Conservation (phyloP, 2,888 invertebrate species). For the Clitarchus hookeri region DNA sequence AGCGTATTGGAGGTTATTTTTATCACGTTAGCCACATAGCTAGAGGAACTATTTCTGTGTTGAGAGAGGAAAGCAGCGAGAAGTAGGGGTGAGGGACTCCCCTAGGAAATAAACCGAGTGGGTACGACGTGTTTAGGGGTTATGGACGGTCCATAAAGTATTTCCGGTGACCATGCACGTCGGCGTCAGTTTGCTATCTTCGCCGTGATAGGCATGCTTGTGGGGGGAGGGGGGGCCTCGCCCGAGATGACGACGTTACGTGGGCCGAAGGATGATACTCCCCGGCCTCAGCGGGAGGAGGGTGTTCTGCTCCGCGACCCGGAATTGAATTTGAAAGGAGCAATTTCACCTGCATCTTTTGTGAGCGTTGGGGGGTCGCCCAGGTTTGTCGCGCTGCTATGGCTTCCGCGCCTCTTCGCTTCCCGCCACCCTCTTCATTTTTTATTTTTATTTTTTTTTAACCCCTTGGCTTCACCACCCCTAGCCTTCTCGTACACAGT, state of each 20-base stretch:
- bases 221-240: background rate
- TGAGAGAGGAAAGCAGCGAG: no score
- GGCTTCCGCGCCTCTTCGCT: background rate
- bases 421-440: background rate
- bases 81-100: background rate
- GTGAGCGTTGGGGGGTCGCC: background rate
- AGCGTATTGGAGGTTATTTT: no score
- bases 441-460: no score
- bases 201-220: background rate
- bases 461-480: background rate
- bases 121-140: background rate
- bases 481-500: background rate
- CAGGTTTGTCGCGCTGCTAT: background rate
- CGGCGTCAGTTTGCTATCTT: background rate
- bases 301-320: background rate
- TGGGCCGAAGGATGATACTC: background rate
- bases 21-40: no score
- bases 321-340: constrained; percentile 24
- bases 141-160: background rate
- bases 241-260: constrained; percentile 11
- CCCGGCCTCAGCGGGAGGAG: background rate
- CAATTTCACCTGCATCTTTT: constrained; percentile 20
- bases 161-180: background rate
- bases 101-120: background rate
- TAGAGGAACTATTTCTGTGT: no score